A percentile compares a stretch with the other conserved stretches of the same genome.
These are phyloP conservation scores for Aplocera efformata DNA, from an alignment of 2,888 invertebrate species.

Conservation along the genomic window DNA sequence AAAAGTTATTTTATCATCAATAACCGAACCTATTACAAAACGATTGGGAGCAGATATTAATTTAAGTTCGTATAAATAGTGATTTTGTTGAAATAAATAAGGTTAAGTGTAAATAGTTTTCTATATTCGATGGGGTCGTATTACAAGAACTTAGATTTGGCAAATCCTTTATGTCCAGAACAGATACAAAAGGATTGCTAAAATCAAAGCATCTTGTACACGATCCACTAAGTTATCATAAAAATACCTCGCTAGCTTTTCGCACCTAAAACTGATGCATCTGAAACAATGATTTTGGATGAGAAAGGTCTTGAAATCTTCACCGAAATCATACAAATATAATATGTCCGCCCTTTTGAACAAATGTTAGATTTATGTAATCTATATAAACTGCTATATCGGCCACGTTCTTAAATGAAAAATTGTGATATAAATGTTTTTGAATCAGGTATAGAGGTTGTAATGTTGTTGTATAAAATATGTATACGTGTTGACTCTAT, in stretches of 20 bases:
- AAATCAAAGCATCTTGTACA: too few relatives aligned
- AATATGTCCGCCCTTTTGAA: slow-evolving; percentile 5
- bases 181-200: too few relatives aligned
- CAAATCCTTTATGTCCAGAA: too few relatives aligned
- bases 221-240: slow-evolving; percentile 16
- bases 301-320: slow-evolving; percentile 1
- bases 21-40: too few relatives aligned
- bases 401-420: slow-evolving; percentile 40
- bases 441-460: slow-evolving; percentile 43
- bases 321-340: neutral
- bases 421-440: slow-evolving; percentile 48
- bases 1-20: neutral
- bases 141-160: neutral
- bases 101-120: slow-evolving; percentile 13
- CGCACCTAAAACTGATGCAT: slow-evolving; percentile 31
- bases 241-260: slow-evolving; percentile 35
- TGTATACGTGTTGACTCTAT: too few relatives aligned
- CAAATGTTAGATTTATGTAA: slow-evolving; percentile 13
- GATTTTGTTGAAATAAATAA: slow-evolving; percentile 5
- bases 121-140: too few relatives aligned
- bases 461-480: slow-evolving; percentile 22
- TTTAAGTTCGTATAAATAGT: slow-evolving; percentile 1
- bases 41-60: neutral
- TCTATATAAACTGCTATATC: slow-evolving; percentile 17
- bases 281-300: neutral